phyloP scores from a whole-genome alignment of 2,113 vertebrate genomes.

The Centrocercus urophasianus region DNA sequence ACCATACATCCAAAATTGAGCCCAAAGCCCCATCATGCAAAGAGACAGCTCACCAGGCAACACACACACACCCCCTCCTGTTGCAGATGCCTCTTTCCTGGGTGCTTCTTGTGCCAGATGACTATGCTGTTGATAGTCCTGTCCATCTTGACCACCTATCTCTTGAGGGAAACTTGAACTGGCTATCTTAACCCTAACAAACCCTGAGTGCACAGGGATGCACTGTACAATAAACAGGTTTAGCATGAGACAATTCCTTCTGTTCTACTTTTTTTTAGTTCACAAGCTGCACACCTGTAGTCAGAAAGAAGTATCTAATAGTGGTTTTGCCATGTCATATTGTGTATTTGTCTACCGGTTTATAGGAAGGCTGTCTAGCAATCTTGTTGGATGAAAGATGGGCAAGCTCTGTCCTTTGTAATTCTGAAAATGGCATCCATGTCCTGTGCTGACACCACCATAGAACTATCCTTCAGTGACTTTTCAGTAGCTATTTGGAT shows the following conservation, averaged over 20 bases:
- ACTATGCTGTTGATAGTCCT: fast-evolving
- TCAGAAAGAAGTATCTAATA: not conserved
- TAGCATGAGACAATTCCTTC: not conserved
- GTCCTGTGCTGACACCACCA: not conserved
- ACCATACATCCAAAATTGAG: not conserved
- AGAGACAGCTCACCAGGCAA: not conserved
- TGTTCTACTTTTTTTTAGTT: not conserved
- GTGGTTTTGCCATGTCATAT: not conserved
- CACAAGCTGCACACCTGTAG: not conserved
- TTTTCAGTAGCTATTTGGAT: conserved; percentile 34
- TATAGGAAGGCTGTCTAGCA: not conserved
- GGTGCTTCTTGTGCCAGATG: not conserved
- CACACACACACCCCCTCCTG: not conserved
- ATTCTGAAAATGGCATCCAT: not conserved
- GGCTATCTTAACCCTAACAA: not conserved
- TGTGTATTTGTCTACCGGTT: not conserved
- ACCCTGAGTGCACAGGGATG: not conserved
- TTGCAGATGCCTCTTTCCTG: not conserved
- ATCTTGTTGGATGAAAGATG: not conserved
- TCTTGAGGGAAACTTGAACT: not conserved
- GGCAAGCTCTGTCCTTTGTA: not conserved
- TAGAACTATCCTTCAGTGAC: not conserved
- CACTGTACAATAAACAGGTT: not conserved
- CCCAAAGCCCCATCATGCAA: not conserved
- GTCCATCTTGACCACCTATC: not conserved